phyloP scores from a whole-genome alignment of 2,113 vertebrate species.

The Hystrix cristata region DNA sequence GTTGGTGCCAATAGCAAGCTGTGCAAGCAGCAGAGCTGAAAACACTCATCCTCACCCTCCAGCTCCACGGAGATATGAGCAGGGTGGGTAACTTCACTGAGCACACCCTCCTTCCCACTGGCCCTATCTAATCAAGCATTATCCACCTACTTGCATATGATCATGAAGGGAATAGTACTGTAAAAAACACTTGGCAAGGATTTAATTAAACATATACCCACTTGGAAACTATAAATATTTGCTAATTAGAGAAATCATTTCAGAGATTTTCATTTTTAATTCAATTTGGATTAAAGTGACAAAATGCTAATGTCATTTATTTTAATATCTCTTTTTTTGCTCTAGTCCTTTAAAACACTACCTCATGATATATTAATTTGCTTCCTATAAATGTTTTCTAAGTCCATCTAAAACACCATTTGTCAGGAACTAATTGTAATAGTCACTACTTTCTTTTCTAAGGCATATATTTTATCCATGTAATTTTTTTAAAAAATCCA shows the following conservation, averaged over 20 bases:
- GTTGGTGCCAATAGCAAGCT: not conserved
- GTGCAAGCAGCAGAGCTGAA: too few species aligned
- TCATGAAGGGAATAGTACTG: not conserved
- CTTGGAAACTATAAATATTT: not conserved
- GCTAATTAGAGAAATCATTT: not conserved
- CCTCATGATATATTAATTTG: not conserved
- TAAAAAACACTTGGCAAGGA: not conserved
- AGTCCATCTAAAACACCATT: not conserved
- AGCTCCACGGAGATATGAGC: not conserved
- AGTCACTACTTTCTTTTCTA: not conserved
- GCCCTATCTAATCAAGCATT: not conserved
- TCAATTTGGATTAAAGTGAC: not conserved
- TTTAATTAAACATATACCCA: not conserved
- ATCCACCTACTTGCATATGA: not conserved
- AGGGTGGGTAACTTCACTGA: not conserved
- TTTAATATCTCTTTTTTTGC: not conserved
- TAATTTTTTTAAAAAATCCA: not conserved
- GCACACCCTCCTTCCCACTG: accelerated
- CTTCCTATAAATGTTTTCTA: not conserved
- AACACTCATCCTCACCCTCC: not conserved
- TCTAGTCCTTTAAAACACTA: not conserved
- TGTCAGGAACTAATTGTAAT: not conserved
- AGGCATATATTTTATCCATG: not conserved
- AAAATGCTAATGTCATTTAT: not conserved
- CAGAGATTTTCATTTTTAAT: not conserved